Base-by-base conservation (phyloP, 2,888 invertebrate genomes). In the Bibio marci region DNA sequence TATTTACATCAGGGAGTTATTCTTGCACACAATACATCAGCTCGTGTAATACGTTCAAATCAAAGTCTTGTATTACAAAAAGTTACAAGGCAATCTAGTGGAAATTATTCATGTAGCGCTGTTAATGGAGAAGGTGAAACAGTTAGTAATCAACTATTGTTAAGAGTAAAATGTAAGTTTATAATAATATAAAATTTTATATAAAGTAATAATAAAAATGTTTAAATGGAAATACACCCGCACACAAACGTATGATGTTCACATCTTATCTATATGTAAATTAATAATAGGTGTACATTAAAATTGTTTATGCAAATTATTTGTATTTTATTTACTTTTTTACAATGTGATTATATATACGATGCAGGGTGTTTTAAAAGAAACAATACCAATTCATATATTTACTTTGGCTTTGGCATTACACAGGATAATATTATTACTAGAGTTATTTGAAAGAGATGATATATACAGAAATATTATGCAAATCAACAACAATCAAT, bases 41-140 rank as follows among this genome's bases (percentile, higher is more conserved):
- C 86, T 39, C 73, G 87, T 46, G 80, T 90, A 51, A 85, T 90
- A 56, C 78, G 85, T 60, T 86, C 86, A 61, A 88, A 88, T 69
- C 87, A 90, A 65, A 87, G 87, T 58, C 69, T 90, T 48, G 90
- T 90, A 45, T 72, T 90, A 54, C 90, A 90, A 64, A 81, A 80
- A 64, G 86, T 90, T 50, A 85, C 83, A 44, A 71, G 83, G 46
- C 76, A 78, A 59, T 82, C 80, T 58, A 82, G 85, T 47, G 90
- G 90, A 45, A 73, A 76, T 50, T 90, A 90, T 66, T 77, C 82
- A 48, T 90, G 90, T 65, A 79, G 83, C 44, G 88, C 86, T 44
- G 77, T 81, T 53, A 90, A 90, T 64, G 76, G 76, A 39, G 80
- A 87, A 63, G 86, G 87, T 19, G 86, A 86, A 66, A 85, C 86